Evolutionary conservation across 2,888 invertebrate species (phyloP), one percentile per base, ranked within the genome.

Genomic region (Gnatocerus cornutus): DNA sequence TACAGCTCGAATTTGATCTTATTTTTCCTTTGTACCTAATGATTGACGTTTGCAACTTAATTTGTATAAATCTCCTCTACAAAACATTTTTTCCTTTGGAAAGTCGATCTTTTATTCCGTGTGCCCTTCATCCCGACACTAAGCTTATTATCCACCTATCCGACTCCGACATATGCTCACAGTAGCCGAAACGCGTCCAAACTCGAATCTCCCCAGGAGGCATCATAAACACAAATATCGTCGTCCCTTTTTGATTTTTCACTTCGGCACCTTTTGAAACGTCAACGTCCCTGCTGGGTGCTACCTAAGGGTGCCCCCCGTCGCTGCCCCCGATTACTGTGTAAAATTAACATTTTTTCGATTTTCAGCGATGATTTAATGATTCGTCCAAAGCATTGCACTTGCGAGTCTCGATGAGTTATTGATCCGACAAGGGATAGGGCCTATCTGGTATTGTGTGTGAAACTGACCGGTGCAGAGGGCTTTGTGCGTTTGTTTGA

Each of bases 211-310:
- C 80, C 76, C 70, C 78, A 74, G 84, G 83, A 78, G 80, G 80
- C 79, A 80, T 81, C 80, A 81, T 83, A 84, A 84, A 84, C 84
- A 84, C 83, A 84, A 82, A 84, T 83, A 84, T 77, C 30, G 12
- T 76, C 78, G 77, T 76, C 81, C 82, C 76, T 78, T 80, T 82
- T 81, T 83, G 82, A 84, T 84, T 83, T 84, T 84, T 82, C 83
- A 83, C 83, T 83, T 84, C 83, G 83, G 82, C 84, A 84, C 83
- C 84, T 84, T 83, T 83, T 80, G 78, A 81, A 74, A 79, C 76
- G 81, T 83, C 81, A 83, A 81, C 81, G 80, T 76, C 77, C 82
- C 80, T 76, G 78, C 76, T 73, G 82, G 48, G 80, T 66, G 64
- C 61, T 80, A 79, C 81, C 77, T 65, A 62, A 71, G 72, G 74